These are phyloP conservation scores for Canis aureus DNA, from an alignment of 2,113 vertebrate species.

Conservation along the genomic window DNA sequence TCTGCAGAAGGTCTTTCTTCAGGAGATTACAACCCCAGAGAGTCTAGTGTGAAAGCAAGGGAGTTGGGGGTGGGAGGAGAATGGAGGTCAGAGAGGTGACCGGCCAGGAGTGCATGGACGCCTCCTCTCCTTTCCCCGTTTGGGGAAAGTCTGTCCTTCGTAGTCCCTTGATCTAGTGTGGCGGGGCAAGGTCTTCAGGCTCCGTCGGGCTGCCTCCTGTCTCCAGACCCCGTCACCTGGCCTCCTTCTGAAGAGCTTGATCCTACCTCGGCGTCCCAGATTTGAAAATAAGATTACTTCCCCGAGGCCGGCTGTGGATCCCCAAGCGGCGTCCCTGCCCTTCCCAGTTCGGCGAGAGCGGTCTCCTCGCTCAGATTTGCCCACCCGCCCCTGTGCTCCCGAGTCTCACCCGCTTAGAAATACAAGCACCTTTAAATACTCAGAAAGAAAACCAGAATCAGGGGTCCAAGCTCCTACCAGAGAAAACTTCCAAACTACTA, in stretches of 20 bases:
- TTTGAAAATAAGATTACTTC: not conserved
- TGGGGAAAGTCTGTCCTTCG: not conserved
- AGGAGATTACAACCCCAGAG: not conserved
- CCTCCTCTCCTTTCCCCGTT: not conserved
- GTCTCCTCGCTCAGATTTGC: not conserved
- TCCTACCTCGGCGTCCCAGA: not conserved
- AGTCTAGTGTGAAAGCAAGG: conserved; percentile 19
- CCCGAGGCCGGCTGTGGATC: not conserved
- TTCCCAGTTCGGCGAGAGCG: not conserved
- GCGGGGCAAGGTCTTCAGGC: not conserved
- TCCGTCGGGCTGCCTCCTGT: not conserved
- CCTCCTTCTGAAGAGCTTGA: not conserved
- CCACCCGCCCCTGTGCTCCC: not conserved
- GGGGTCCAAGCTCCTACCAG: not conserved
- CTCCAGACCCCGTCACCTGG: not conserved
- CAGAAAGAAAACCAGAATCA: not conserved
- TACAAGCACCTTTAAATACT: not conserved
- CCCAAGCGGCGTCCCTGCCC: not conserved
- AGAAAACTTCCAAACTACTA: not conserved
- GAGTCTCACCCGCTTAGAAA: not conserved
- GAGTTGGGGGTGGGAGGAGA: not conserved
- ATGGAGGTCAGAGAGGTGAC: not conserved
- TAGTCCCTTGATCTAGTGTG: not conserved
- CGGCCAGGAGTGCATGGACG: not conserved
- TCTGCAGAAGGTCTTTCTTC: not conserved